Conservation (phyloP, 2,113 vertebrate genomes). For the Eudyptes chrysolophus region DNA sequence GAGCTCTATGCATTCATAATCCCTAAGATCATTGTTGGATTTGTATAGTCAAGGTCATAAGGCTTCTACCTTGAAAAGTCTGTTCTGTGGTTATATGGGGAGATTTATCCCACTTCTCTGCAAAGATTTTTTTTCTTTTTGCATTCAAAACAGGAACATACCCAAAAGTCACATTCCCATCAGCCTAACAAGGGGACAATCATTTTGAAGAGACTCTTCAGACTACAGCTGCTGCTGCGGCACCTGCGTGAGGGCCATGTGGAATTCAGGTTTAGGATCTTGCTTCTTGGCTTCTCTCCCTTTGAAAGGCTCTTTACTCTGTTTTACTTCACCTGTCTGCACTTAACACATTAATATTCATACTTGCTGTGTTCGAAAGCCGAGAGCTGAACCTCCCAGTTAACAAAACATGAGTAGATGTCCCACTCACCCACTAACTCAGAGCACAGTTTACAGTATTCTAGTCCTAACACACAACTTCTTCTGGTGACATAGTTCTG, state of each 20-base stretch:
- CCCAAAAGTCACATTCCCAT: conserved; percentile 42
- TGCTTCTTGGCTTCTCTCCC: conserved; percentile 18
- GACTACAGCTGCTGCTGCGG: conserved; percentile 8
- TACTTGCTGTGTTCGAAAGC: background rate
- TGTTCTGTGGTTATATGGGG: background rate
- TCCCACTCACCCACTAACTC: background rate
- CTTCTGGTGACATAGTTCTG: background rate
- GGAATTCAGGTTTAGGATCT: background rate
- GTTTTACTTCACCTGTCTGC: background rate
- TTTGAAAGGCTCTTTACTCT: background rate
- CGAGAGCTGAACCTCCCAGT: background rate
- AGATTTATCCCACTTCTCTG: background rate
- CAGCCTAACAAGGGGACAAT: conserved; percentile 41
- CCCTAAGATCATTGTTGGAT: background rate
- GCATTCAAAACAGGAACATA: conserved; percentile 26
- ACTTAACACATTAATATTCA: background rate
- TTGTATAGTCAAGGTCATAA: conserved; percentile 21
- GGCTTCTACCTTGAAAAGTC: background rate
- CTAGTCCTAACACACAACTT: background rate
- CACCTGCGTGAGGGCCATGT: conserved; percentile 23
- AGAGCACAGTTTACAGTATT: background rate
- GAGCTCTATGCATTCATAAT: background rate
- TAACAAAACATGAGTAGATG: background rate
- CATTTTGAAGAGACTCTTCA: conserved; percentile 57
- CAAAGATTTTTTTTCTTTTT: background rate